These are phyloP conservation scores for Sialis lutaria DNA, from an alignment of 2,888 invertebrate species.

Conservation along the genomic window DNA sequence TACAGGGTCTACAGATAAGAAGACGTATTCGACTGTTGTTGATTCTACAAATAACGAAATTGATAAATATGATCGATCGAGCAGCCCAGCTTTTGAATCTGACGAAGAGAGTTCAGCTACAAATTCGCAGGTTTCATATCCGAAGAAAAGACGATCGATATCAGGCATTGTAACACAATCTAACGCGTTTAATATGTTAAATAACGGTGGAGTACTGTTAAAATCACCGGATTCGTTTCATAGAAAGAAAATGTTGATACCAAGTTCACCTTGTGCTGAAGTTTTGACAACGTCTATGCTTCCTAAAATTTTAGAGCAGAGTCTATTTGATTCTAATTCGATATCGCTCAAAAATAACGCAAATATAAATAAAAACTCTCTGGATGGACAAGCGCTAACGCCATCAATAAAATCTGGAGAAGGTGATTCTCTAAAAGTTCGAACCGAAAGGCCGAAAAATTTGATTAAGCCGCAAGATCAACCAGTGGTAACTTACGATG, in stretches of 20 bases:
- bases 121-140: slow-evolving; percentile 21
- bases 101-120: slow-evolving; percentile 74
- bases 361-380: slow-evolving; percentile 25
- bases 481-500: slow-evolving; percentile 49
- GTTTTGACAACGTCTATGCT: slow-evolving; percentile 26
- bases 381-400: slow-evolving; percentile 23
- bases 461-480: slow-evolving; percentile 34
- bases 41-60: slow-evolving; percentile 27
- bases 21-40: slow-evolving; percentile 14
- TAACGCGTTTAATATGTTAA: slow-evolving; percentile 27
- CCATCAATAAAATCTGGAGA: slow-evolving; percentile 12
- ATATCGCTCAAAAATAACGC: slow-evolving; percentile 14
- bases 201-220: slow-evolving; percentile 33
- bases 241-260: slow-evolving; percentile 15
- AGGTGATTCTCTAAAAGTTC: neutral
- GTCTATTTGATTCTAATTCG: slow-evolving; percentile 33
- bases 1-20: slow-evolving; percentile 15
- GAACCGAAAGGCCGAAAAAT: slow-evolving; percentile 32
- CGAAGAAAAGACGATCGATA: slow-evolving; percentile 44
- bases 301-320: slow-evolving; percentile 45
- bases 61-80: slow-evolving; percentile 67
- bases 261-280: slow-evolving; percentile 18
- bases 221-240: slow-evolving; percentile 17
- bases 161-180: slow-evolving; percentile 53
- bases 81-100: slow-evolving; percentile 87